phyloP scores from a whole-genome alignment of 2,113 vertebrate species.

The Sceloporus tristichus region DNA sequence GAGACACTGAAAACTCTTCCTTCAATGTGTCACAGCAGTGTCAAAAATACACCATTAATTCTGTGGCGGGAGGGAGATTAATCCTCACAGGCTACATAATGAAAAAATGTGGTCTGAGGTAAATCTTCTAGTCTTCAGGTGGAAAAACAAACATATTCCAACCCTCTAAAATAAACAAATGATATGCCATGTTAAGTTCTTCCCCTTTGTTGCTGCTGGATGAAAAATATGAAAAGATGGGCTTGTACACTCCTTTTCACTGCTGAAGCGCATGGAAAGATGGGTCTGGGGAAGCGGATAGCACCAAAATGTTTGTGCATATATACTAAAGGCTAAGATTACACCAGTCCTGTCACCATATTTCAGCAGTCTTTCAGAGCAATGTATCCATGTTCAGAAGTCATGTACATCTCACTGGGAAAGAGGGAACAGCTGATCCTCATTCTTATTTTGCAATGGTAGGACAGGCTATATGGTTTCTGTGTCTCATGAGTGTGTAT shows the following conservation, averaged over 20 bases:
- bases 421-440: not conserved
- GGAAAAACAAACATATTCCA: conserved; percentile 6
- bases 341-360: not conserved
- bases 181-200: not conserved
- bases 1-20: not conserved
- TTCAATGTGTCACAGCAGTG: not conserved
- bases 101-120: not conserved
- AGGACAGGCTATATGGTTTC: not conserved
- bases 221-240: not conserved
- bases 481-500: not conserved
- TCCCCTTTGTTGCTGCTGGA: not conserved
- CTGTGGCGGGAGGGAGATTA: not conserved
- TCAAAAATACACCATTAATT: not conserved
- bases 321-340: not conserved
- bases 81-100: not conserved
- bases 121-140: not conserved
- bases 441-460: not conserved
- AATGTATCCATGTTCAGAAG: not conserved
- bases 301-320: not conserved
- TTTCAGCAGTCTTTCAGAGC: not conserved
- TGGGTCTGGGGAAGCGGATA: not conserved
- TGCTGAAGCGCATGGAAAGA: not conserved
- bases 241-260: not conserved
- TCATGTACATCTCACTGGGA: not conserved
- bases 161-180: not conserved